Base-by-base conservation (phyloP, 2,888 invertebrate species). In the Luffia ferchaultella region DNA sequence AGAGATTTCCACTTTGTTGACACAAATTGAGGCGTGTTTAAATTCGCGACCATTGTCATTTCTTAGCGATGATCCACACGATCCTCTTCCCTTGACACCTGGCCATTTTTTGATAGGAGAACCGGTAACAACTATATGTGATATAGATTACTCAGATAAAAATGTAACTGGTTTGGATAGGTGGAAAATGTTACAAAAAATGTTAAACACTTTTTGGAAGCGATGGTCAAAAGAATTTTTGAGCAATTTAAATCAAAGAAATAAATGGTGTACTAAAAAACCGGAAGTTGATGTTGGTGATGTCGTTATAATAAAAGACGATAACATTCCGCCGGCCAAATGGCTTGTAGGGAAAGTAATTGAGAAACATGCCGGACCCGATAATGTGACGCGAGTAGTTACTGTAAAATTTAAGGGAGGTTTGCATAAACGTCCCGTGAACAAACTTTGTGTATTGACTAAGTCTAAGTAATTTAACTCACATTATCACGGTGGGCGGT, bases 221-320 rank as follows among this genome's bases (percentile, higher is more conserved):
- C 56, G 54, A 18, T 59, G 58, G 58, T 56, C 53, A 16, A 50
- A 56, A 48, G 59, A 60, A 43, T 60, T 57, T 50, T 45, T 59
- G 16, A 50, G 47, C 12, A 53, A 19, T 43, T 48, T 55, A 18
- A 54, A 47, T 50, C 51, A 56, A 46, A 49, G 56, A 45, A 53
- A 53, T n/a, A n/a, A n/a, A n/a, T n/a, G n/a, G n/a, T n/a, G n/a
- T n/a, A n/a, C n/a, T 44, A 58, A 52, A 30, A 43, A 15, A 16
- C 0, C 30, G 20, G 55, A 59, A 41, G 57, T 56, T 7, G 43
- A 53, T 20, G 49, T 57, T 16, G 51, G 50, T 46, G 56, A 57
- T 20, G 46, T 58, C 18, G 55, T 57, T 2, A 45, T 57, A 18
- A 19, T 57, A 17, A 54, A 52, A 45, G 56, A 58, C 2, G 49